A percentile compares a stretch with the other conserved stretches of the same genome.
These are phyloP conservation scores for Ellobium chinense DNA, from an alignment of 2,888 invertebrate genomes.

Conservation along the genomic window DNA sequence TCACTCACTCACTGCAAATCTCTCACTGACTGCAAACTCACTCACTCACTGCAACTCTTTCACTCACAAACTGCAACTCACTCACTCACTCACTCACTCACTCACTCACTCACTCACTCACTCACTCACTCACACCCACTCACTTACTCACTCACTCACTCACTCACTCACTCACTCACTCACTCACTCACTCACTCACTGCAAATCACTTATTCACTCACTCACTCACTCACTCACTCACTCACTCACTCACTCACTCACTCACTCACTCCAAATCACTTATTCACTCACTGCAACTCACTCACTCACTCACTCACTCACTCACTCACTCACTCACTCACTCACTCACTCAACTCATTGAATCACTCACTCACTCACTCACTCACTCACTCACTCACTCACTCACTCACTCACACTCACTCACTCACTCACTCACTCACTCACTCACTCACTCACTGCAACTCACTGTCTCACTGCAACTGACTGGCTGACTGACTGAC, in stretches of 20 bases:
- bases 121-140: not conserved
- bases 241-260: slow-evolving; percentile 30
- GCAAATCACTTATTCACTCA: not conserved
- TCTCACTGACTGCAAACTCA: too few relatives aligned
- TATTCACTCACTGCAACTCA: too few relatives aligned
- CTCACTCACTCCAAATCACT: too few relatives aligned
- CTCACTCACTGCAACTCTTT: too few relatives aligned
- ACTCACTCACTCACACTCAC: not conserved
- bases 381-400: slow-evolving; percentile 27
- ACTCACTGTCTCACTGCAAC: too few relatives aligned
- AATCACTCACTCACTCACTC: slow-evolving; percentile 7
- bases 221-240: slow-evolving; percentile 5
- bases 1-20: not conserved
- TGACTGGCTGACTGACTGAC: too few relatives aligned
- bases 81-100: not conserved
- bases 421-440: too few relatives aligned
- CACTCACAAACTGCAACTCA: too few relatives aligned
- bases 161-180: not conserved
- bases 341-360: not conserved
- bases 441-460: too few relatives aligned
- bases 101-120: slow-evolving; percentile 1
- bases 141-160: not conserved
- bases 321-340: not conserved
- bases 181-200: slow-evolving; percentile 15
- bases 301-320: slow-evolving; percentile 26